Conservation (phyloP, 2,888 invertebrate species). For the Limnephilus marmoratus region DNA sequence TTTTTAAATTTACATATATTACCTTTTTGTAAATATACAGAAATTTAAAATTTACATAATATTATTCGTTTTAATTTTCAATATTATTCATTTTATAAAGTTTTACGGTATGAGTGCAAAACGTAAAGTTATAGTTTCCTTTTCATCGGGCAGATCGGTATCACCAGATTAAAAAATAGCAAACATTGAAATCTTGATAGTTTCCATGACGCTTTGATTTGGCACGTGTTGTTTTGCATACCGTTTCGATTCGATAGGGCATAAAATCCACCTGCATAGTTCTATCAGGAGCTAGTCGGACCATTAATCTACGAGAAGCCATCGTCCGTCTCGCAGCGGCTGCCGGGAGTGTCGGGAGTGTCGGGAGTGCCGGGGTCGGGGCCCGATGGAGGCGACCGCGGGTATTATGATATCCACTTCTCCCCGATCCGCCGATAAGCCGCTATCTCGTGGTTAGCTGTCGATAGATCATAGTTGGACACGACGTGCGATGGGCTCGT, state of each 20-base stretch:
- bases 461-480: constrained; percentile 56
- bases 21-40: too few species aligned
- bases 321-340: constrained; percentile 38
- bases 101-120: too few species aligned
- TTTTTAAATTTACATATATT: too few species aligned
- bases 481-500: constrained; percentile 43
- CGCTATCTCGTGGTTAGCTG: constrained; percentile 45
- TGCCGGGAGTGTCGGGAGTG: neutral
- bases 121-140: too few species aligned
- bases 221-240: constrained; percentile 11
- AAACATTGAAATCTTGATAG: too few species aligned
- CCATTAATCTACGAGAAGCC: constrained; percentile 34
- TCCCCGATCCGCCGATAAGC: constrained; percentile 50
- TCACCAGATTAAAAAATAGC: too few species aligned
- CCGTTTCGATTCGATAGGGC: neutral
- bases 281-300: neutral
- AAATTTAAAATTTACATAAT: too few species aligned
- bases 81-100: too few species aligned
- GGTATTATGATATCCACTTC: constrained; percentile 52
- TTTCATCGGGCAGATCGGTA: too few species aligned
- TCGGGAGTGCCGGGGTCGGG: neutral
- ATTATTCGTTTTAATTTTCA: too few species aligned
- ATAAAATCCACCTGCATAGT: neutral
- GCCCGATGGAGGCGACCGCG: constrained; percentile 28
- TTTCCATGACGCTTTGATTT: neutral